Percentiles rank a stretch among this genome's conserved stretches.
phyloP scores from a whole-genome alignment of 2,113 vertebrate genomes.

The Macquaria australasica region DNA sequence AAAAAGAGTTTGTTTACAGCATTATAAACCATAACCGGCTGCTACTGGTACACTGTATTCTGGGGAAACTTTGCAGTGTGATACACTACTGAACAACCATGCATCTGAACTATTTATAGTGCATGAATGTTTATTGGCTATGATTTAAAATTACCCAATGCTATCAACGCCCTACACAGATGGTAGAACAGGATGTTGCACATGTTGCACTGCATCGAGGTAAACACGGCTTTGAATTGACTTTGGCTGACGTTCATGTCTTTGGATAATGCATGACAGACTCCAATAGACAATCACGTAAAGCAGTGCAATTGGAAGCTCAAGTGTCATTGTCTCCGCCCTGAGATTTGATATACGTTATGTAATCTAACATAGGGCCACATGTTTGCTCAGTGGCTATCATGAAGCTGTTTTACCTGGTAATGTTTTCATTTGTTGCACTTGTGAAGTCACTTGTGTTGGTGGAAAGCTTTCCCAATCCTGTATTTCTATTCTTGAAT shows the following conservation, averaged over 20 bases:
- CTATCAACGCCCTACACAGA: not conserved
- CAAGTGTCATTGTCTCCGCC: not conserved
- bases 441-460: not conserved
- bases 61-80: not conserved
- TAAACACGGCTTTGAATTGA: not conserved
- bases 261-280: not conserved
- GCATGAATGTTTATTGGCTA: not conserved
- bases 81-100: not conserved
- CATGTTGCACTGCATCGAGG: not conserved
- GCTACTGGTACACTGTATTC: not conserved
- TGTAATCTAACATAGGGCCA: constrained; percentile 9
- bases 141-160: not conserved
- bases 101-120: not conserved
- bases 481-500: not conserved
- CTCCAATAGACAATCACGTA: constrained; percentile 4
- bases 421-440: not conserved
- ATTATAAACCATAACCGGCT: not conserved
- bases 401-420: not conserved
- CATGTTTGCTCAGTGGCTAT: not conserved
- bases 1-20: not conserved
- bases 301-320: constrained; percentile 17
- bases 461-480: not conserved
- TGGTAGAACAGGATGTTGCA: too few relatives aligned
- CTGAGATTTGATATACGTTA: constrained; percentile 34
- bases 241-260: constrained; percentile 1